These are phyloP conservation scores for Danaus melanippus DNA, from an alignment of 1,140 invertebrate genomes.

Conservation along the genomic window DNA sequence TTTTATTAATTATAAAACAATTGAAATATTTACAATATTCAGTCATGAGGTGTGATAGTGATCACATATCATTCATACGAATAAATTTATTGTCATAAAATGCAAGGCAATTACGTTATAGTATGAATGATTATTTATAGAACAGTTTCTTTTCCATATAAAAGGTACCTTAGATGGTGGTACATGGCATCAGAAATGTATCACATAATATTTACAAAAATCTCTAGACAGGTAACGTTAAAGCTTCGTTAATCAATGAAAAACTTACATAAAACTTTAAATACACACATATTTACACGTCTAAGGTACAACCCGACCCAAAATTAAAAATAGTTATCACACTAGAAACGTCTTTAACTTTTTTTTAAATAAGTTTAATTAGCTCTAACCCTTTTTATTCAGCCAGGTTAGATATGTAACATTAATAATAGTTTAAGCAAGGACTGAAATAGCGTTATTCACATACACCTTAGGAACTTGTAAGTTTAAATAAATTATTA, in stretches of 20 bases:
- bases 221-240: constrained; percentile 39
- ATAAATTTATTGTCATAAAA: constrained; percentile 21
- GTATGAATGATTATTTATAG: constrained; percentile 19
- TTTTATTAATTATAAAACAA: constrained; percentile 65
- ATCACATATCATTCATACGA: constrained; percentile 30
- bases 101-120: constrained; percentile 18
- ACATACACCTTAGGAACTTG: constrained; percentile 34
- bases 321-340: constrained; percentile 31
- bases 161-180: constrained; percentile 19
- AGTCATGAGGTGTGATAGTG: constrained; percentile 47
- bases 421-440: constrained; percentile 14
- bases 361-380: too few species aligned
- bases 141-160: constrained; percentile 1
- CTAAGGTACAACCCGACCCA: constrained; percentile 29
- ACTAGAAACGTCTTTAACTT: constrained; percentile 16
- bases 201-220: constrained; percentile 47
- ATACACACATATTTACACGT: constrained; percentile 37
- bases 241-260: constrained; percentile 41
- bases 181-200: constrained; percentile 39
- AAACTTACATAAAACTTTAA: constrained; percentile 26
- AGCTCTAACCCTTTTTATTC: too few species aligned
- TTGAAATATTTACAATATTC: constrained; percentile 66
- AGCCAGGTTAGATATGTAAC: constrained; percentile 2
- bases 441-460: constrained; percentile 23
- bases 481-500: constrained; percentile 42